A percentile compares a stretch with the other conserved stretches of the same genome.
These are phyloP conservation scores for Planococcus citri DNA, from an alignment of 1,140 invertebrate species.

Conservation along the genomic window DNA sequence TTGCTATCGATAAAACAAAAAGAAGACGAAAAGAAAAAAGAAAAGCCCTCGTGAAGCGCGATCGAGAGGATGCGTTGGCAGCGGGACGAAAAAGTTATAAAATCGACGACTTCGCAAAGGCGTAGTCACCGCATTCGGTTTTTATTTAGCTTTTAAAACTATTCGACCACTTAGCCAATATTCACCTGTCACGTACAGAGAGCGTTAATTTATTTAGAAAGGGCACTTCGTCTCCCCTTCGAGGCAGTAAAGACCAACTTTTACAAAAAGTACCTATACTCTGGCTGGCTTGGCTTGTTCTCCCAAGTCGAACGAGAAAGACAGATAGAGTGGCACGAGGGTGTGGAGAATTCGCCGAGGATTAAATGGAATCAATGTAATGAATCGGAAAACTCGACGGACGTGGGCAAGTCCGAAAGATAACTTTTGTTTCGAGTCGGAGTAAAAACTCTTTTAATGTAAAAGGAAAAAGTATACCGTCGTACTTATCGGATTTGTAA, in stretches of 20 bases:
- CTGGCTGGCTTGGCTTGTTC: too few relatives aligned
- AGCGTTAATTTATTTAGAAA: not conserved
- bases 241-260: not conserved
- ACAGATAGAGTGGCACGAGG: too few relatives aligned
- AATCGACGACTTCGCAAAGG: too few relatives aligned
- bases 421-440: not conserved
- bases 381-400: conserved; percentile 1
- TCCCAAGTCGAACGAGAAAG: too few relatives aligned
- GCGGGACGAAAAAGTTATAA: too few relatives aligned
- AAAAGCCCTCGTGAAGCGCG: too few relatives aligned
- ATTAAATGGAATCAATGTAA: conserved; percentile 12
- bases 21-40: too few relatives aligned
- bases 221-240: not conserved
- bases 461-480: not conserved
- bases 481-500: conserved; percentile 5
- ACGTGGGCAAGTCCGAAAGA: not conserved
- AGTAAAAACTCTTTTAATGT: not conserved
- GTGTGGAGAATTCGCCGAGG: not conserved
- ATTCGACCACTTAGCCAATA: conserved; percentile 5
- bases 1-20: too few relatives aligned
- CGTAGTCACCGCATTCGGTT: too few relatives aligned
- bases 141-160: not conserved
- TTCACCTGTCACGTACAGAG: conserved; percentile 6
- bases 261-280: too few relatives aligned
- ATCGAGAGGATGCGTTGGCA: too few relatives aligned